A percentile compares a stretch with the other conserved stretches of the same genome.
These are phyloP conservation scores for Lasaia peninsularis DNA, from an alignment of 1,140 invertebrate genomes.

Conservation along the genomic window DNA sequence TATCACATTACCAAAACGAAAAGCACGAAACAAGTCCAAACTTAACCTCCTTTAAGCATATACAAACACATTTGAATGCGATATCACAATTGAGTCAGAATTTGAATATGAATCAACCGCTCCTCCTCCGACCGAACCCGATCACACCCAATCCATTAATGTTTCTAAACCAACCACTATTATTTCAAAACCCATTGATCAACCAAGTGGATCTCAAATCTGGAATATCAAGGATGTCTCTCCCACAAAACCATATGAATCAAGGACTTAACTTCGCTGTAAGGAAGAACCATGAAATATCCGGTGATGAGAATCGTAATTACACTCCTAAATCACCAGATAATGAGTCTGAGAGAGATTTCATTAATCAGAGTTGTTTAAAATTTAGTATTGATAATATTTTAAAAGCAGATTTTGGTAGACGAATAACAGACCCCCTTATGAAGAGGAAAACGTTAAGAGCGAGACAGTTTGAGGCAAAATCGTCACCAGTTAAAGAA, in stretches of 20 bases:
- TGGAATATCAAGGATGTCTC: conserved; percentile 38
- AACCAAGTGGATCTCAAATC: conserved; percentile 56
- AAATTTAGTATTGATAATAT: conserved; percentile 97
- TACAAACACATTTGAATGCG: conserved; percentile 79
- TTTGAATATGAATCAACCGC: conserved; percentile 59
- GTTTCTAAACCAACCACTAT: conserved; percentile 72
- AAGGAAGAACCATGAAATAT: conserved; percentile 35
- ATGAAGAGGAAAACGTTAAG: conserved; percentile 77
- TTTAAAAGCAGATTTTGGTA: conserved; percentile 92
- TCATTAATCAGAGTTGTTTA: conserved; percentile 80
- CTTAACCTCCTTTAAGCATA: conserved; percentile 78
- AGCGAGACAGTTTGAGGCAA: conserved; percentile 44
- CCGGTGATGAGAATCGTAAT: conserved; percentile 39
- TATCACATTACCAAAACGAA: conserved; percentile 38
- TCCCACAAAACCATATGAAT: conserved; percentile 43
- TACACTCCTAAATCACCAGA: conserved; percentile 53
- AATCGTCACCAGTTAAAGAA: conserved; percentile 46
- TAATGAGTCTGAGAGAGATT: conserved; percentile 57
- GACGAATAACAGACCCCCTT: conserved; percentile 83
- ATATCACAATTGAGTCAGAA: conserved; percentile 78
- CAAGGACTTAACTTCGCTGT: conserved; percentile 14
- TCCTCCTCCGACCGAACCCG: conserved; percentile 66
- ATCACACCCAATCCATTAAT: conserved; percentile 73
- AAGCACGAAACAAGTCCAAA: conserved; percentile 45
- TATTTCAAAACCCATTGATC: conserved; percentile 65